Conservation (phyloP, 2,888 invertebrate species). For the Cyaniris semiargus region DNA sequence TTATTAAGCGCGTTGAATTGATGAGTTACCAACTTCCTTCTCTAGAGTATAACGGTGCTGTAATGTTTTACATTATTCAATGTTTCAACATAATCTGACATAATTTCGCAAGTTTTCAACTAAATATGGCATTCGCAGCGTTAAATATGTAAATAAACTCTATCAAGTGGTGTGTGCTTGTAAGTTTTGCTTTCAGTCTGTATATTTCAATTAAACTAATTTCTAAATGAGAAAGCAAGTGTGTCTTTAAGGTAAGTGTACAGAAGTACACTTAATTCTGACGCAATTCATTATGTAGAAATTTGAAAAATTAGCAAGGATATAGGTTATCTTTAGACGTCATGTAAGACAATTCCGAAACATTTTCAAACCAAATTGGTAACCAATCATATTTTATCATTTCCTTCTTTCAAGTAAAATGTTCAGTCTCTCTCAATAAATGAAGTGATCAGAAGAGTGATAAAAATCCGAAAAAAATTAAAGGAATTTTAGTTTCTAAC, state of each 20-base stretch:
- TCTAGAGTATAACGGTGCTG: constrained; percentile 1
- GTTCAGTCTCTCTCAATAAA: too few relatives aligned
- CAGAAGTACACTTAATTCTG: too few relatives aligned
- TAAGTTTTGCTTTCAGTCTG: neutral
- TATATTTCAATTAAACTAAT: neutral
- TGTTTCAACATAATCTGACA: constrained; percentile 14
- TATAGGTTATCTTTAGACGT: too few relatives aligned
- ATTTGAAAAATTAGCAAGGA: too few relatives aligned
- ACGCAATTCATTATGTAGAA: too few relatives aligned
- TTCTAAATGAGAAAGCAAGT: neutral
- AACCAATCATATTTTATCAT: too few relatives aligned
- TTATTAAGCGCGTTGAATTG: constrained; percentile 12
- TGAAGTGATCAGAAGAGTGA: too few relatives aligned
- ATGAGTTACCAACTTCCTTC: constrained; percentile 15
- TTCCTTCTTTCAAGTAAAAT: too few relatives aligned
- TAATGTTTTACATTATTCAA: constrained; percentile 16
- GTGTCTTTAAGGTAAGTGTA: neutral
- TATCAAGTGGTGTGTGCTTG: neutral
- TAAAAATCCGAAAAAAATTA: too few relatives aligned
- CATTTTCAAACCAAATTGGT: too few relatives aligned
- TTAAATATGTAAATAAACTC: neutral
- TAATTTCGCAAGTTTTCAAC: constrained; percentile 14
- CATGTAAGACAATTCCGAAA: too few relatives aligned
- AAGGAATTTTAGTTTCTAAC: too few relatives aligned
- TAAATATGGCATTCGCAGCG: neutral